phyloP scores from a whole-genome alignment of 2,797 vertebrate species.

The Anas acuta region DNA sequence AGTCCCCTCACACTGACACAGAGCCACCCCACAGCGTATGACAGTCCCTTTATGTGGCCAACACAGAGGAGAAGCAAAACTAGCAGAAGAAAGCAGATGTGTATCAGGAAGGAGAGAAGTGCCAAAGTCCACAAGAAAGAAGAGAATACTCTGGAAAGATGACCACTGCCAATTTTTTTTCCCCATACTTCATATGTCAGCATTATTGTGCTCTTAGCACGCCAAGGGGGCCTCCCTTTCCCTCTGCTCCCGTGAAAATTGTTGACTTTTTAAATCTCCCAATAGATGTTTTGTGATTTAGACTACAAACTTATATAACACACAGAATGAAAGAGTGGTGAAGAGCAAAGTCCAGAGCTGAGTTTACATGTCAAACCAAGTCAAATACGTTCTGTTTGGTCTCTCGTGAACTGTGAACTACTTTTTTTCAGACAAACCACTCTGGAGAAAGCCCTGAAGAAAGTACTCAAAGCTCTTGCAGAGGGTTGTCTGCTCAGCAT shows the following conservation, averaged over 20 bases:
- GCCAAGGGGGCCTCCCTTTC: neutral
- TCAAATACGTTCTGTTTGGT: neutral
- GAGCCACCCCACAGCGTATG: rapidly evolving
- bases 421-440: neutral
- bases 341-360: neutral
- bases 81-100: neutral
- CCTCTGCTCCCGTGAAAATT: neutral
- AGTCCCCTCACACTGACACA: neutral
- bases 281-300: neutral
- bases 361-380: neutral
- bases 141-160: neutral
- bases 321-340: neutral
- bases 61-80: neutral
- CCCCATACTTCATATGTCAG: neutral
- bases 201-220: neutral
- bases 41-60: neutral
- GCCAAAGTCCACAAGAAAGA: neutral
- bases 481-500: neutral
- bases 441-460: neutral
- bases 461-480: neutral
- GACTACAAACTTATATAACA: neutral
- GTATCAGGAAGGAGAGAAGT: neutral
- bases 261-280: neutral
- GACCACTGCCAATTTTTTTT: neutral
- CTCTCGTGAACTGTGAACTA: neutral